phyloP scores from a whole-genome alignment of 2,797 vertebrate genomes.

The Ceyx erithaca region DNA sequence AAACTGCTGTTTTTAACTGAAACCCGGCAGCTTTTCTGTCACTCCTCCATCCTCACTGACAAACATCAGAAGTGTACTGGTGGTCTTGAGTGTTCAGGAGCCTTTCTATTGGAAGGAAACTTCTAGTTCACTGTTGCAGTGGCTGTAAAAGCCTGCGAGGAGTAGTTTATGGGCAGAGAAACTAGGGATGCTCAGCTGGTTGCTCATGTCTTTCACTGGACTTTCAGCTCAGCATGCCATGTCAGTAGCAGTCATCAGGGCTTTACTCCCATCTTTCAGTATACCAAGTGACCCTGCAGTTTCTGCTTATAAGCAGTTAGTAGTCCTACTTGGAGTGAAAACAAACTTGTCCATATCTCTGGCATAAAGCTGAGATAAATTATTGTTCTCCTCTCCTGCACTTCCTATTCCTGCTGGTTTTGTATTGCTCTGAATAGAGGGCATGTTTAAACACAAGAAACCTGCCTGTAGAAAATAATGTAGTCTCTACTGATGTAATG shows the following conservation, averaged over 20 bases:
- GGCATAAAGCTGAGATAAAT: not conserved
- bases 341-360: not conserved
- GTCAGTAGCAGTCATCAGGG: not conserved
- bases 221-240: not conserved
- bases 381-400: not conserved
- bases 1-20: not conserved
- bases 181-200: not conserved
- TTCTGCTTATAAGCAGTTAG: not conserved
- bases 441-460: not conserved
- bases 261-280: not conserved
- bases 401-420: not conserved
- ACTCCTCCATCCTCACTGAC: not conserved
- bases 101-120: not conserved
- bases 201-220: not conserved
- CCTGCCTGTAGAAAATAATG: not conserved
- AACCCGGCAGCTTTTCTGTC: not conserved
- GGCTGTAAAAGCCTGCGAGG: not conserved
- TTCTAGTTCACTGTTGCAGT: not conserved
- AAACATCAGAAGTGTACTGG: not conserved
- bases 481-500: not conserved
- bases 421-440: not conserved
- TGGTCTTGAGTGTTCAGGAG: not conserved
- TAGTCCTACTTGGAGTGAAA: not conserved
- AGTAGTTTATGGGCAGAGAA: not conserved
- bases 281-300: not conserved